Conservation (phyloP, 2,888 invertebrate species). For the Drosophila longiperda region DNA sequence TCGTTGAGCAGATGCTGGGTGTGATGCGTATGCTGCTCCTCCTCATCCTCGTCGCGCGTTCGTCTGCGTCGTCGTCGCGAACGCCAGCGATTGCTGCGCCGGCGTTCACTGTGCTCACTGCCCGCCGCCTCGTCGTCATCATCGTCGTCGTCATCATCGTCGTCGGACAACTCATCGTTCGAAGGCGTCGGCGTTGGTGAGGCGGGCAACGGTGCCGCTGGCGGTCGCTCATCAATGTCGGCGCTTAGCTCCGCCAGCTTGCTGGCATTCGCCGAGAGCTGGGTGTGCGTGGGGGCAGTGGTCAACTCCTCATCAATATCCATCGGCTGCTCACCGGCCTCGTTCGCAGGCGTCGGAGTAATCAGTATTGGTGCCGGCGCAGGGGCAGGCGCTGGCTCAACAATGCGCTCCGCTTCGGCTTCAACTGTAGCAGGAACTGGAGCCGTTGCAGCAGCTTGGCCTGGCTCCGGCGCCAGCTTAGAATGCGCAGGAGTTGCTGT, state of each 20-base stretch:
- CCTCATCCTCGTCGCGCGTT: slow-evolving; percentile 64
- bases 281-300: slow-evolving; percentile 76
- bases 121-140: slow-evolving; percentile 31
- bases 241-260: slow-evolving; percentile 68
- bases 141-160: slow-evolving; percentile 9
- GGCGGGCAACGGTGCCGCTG: slow-evolving; percentile 82
- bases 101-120: slow-evolving; percentile 59
- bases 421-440: slow-evolving; percentile 10
- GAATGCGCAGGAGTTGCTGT: not conserved
- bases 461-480: slow-evolving; percentile 12
- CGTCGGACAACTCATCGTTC: slow-evolving; percentile 73
- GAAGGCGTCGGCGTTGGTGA: slow-evolving; percentile 74
- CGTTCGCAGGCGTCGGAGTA: slow-evolving; percentile 17
- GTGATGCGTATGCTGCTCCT: slow-evolving; percentile 81
- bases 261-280: slow-evolving; percentile 64
- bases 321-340: slow-evolving; percentile 81
- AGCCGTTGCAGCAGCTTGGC: slow-evolving; percentile 10
- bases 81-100: slow-evolving; percentile 60
- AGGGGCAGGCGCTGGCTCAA: slow-evolving; percentile 47
- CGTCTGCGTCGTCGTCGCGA: slow-evolving; percentile 49
- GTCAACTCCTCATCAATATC: slow-evolving; percentile 82
- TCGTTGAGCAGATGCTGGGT: slow-evolving; percentile 82
- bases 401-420: slow-evolving; percentile 58
- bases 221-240: slow-evolving; percentile 81
- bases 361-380: not conserved